phyloP scores from a whole-genome alignment of 2,113 vertebrate species.

The Elephas maximus region DNA sequence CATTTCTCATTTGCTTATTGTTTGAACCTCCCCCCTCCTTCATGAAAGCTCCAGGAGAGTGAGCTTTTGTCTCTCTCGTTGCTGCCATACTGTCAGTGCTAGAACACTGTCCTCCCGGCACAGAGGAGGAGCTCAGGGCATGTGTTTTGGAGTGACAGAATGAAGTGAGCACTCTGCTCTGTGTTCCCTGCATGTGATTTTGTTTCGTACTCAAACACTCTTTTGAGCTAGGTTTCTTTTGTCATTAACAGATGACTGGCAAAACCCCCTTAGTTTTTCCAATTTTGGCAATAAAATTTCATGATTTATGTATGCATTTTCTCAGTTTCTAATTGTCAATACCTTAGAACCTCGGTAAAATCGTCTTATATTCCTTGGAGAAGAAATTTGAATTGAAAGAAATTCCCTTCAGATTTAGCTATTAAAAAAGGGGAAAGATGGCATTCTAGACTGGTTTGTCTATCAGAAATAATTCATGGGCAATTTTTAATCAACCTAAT shows the following conservation, averaged over 20 bases:
- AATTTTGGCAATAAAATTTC: neutral
- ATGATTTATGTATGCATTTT: neutral
- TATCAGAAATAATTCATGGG: neutral
- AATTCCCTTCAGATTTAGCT: neutral
- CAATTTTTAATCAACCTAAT: neutral
- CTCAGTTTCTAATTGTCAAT: neutral
- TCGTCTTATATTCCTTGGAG: neutral
- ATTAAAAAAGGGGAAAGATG: neutral
- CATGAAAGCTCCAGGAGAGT: neutral
- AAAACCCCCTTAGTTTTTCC: neutral
- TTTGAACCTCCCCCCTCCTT: neutral
- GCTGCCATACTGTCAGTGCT: neutral
- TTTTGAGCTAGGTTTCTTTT: neutral
- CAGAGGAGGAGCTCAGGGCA: neutral
- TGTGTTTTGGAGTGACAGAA: neutral
- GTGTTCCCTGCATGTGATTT: neutral
- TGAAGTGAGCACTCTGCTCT: neutral
- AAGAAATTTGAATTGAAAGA: conserved; percentile 9
- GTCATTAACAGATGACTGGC: neutral
- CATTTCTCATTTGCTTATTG: neutral
- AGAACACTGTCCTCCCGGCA: neutral
- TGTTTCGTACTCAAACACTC: neutral
- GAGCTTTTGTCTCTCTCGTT: neutral
- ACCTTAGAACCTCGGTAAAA: neutral
- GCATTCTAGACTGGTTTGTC: neutral